These are phyloP conservation scores for Falco biarmicus DNA, from an alignment of 2,797 vertebrate genomes.

Conservation along the genomic window DNA sequence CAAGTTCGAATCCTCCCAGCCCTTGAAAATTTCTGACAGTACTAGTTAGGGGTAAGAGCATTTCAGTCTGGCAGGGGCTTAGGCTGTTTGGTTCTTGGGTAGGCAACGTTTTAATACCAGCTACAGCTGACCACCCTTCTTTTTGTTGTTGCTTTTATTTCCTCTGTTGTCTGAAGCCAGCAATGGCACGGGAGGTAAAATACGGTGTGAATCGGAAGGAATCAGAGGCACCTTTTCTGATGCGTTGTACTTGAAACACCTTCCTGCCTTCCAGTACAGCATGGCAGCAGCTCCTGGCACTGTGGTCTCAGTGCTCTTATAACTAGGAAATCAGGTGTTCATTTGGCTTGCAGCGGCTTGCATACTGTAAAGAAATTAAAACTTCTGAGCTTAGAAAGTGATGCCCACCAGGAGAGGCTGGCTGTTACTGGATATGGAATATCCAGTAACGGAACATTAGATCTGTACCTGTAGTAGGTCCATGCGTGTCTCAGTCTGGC, in stretches of 20 bases:
- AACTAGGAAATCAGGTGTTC: not conserved
- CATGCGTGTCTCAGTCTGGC: accelerated
- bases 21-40: not conserved
- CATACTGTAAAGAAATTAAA: not conserved
- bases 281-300: not conserved
- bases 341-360: not conserved
- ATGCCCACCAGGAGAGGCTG: not conserved
- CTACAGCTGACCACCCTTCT: not conserved
- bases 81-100: not conserved
- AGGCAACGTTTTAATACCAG: not conserved
- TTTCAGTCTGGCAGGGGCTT: not conserved
- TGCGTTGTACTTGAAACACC: not conserved
- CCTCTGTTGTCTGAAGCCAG: not conserved
- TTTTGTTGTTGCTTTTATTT: not conserved
- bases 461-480: not conserved
- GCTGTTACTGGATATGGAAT: too few relatives aligned
- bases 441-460: not conserved
- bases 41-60: not conserved
- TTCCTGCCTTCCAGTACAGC: not conserved
- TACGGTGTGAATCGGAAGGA: not conserved
- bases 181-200: not conserved
- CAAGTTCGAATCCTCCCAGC: not conserved
- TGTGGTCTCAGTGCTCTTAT: not conserved
- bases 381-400: not conserved
- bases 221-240: not conserved